Percentiles rank a stretch among this genome's conserved stretches.
Evolutionary conservation across 2,888 invertebrate species (phyloP).

Genomic region (Cheilosia variabilis): DNA sequence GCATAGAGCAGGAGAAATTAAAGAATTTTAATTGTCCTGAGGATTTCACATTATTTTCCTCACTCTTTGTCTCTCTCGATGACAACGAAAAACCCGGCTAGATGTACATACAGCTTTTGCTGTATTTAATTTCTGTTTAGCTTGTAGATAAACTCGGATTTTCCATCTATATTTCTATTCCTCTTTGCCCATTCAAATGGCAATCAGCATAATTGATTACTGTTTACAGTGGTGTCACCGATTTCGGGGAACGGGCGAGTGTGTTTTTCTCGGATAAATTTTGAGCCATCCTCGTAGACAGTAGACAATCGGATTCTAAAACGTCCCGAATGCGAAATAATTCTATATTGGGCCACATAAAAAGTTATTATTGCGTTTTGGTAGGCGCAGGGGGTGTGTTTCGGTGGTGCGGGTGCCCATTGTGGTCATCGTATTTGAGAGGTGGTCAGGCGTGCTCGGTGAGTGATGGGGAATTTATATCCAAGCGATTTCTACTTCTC

Average conservation of each 20-base stretch:
- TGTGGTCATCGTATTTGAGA: slow-evolving; percentile 69
- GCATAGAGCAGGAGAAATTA: slow-evolving; percentile 46
- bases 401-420: slow-evolving; percentile 50
- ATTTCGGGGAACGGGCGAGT: background rate
- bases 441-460: slow-evolving; percentile 43
- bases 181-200: slow-evolving; percentile 47
- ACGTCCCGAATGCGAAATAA: slow-evolving; percentile 55
- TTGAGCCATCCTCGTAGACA: background rate
- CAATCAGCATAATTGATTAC: slow-evolving; percentile 74
- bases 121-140: slow-evolving; percentile 29
- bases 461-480: slow-evolving; percentile 54
- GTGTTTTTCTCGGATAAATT: slow-evolving; percentile 37
- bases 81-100: slow-evolving; percentile 13
- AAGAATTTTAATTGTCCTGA: slow-evolving; percentile 70
- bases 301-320: slow-evolving; percentile 27
- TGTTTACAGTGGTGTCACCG: slow-evolving; percentile 55
- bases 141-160: slow-evolving; percentile 5
- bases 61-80: slow-evolving; percentile 21
- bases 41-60: slow-evolving; percentile 29
- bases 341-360: slow-evolving; percentile 64
- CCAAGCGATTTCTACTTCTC: slow-evolving; percentile 62
- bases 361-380: slow-evolving; percentile 12
- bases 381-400: slow-evolving; percentile 1
- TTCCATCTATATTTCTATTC: background rate
- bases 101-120: background rate